These are phyloP conservation scores for Hylomyscus alleni DNA, from an alignment of 2,797 vertebrate genomes.

Conservation along the genomic window DNA sequence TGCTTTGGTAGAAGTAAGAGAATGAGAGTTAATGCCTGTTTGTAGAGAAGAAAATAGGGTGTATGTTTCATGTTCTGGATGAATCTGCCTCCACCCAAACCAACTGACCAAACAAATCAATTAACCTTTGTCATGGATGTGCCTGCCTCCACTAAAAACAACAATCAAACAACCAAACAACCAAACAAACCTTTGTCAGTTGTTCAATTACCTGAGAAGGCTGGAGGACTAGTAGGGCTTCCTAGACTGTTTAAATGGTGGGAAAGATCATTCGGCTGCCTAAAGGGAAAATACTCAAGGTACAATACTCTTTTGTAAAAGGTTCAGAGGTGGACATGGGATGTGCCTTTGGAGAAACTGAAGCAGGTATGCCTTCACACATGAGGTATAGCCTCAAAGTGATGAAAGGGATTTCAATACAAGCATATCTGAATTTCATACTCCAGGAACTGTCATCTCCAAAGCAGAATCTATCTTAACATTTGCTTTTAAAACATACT, in stretches of 20 bases:
- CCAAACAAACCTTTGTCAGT: slow-evolving; percentile 1
- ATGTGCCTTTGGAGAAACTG: background rate
- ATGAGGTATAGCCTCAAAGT: slow-evolving; percentile 34
- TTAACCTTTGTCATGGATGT: background rate
- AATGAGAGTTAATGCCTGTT: slow-evolving; percentile 50
- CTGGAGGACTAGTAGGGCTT: background rate
- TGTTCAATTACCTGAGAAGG: slow-evolving; percentile 40
- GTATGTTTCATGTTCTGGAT: slow-evolving; percentile 32
- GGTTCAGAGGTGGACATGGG: slow-evolving; percentile 13
- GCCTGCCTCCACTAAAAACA: background rate
- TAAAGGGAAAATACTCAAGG: slow-evolving; percentile 29
- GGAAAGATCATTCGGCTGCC: slow-evolving; percentile 52
- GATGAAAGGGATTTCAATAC: slow-evolving; percentile 46
- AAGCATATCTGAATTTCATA: slow-evolving; percentile 40
- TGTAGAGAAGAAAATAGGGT: slow-evolving; percentile 2
- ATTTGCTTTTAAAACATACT: background rate
- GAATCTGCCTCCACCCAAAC: background rate
- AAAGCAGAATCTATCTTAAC: slow-evolving; percentile 51
- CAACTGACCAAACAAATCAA: background rate
- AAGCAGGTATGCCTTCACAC: slow-evolving; percentile 55
- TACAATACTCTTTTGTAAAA: slow-evolving; percentile 65
- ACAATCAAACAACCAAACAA: background rate
- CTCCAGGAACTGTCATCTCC: background rate
- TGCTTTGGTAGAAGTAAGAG: background rate
- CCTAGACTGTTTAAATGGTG: slow-evolving; percentile 51